Percentiles rank a stretch among this genome's conserved stretches.
phyloP scores from a whole-genome alignment of 2,888 invertebrate species.

The Troides aeacus region DNA sequence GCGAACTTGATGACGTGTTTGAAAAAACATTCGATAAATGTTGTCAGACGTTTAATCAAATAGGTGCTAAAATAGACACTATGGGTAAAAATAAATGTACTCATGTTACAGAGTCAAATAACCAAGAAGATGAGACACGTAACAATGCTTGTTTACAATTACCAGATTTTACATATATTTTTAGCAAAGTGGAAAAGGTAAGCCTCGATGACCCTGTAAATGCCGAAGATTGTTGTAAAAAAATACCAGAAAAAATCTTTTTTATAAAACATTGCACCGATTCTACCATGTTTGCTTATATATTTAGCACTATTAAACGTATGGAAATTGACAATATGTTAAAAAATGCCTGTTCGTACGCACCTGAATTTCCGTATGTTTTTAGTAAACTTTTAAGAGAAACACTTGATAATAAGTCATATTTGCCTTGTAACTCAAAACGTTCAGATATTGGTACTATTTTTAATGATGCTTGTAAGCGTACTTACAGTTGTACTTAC shows the following conservation, averaged over 20 bases:
- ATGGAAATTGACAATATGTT: slow-evolving; percentile 22
- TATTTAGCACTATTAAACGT: slow-evolving; percentile 21
- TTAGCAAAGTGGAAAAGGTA: slow-evolving; percentile 25
- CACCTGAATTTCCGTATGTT: slow-evolving; percentile 21
- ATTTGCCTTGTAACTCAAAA: neutral
- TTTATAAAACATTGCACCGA: slow-evolving; percentile 12
- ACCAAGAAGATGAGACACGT: neutral
- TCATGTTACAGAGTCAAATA: neutral
- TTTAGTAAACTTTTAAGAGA: slow-evolving; percentile 9
- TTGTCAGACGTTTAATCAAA: slow-evolving; percentile 1
- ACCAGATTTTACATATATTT: slow-evolving; percentile 21
- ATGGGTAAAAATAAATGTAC: slow-evolving; percentile 9
- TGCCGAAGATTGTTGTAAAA: slow-evolving; percentile 7
- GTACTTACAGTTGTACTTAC: slow-evolving; percentile 17
- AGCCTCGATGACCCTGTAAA: slow-evolving; percentile 3
- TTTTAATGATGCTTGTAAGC: slow-evolving; percentile 23
- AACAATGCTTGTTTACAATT: neutral
- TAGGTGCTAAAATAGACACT: slow-evolving; percentile 9
- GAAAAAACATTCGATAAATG: slow-evolving; percentile 4
- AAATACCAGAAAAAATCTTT: slow-evolving; percentile 1
- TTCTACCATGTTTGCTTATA: slow-evolving; percentile 18
- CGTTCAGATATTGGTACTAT: slow-evolving; percentile 10
- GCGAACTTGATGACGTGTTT: neutral
- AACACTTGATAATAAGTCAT: neutral
- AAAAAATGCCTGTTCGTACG: slow-evolving; percentile 15